These are phyloP conservation scores for Megamerina dolium DNA, from an alignment of 2,888 invertebrate species.

Conservation along the genomic window DNA sequence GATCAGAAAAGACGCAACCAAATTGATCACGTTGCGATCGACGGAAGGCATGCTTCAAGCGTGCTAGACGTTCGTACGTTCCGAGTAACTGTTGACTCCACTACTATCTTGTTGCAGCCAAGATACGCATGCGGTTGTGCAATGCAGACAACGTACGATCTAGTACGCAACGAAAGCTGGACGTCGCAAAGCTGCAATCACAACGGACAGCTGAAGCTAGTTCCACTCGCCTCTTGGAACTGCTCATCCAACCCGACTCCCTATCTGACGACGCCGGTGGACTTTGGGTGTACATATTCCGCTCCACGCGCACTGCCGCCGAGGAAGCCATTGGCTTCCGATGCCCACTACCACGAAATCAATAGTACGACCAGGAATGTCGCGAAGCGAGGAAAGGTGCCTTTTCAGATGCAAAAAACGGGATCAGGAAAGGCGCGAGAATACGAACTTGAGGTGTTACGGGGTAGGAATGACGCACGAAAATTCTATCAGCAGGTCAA, in stretches of 20 bases:
- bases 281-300: neutral
- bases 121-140: no score
- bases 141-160: neutral
- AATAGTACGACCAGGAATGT: neutral
- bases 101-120: neutral
- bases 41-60: no score
- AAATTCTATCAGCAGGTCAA: neutral
- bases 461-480: neutral
- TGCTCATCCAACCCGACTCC: neutral
- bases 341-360: neutral
- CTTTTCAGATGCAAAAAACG: no score
- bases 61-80: neutral
- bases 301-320: neutral
- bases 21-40: no score
- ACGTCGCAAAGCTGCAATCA: no score
- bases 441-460: no score
- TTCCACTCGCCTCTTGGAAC: neutral
- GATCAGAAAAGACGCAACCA: no score
- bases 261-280: neutral
- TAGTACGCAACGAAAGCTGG: neutral
- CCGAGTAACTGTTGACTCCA: neutral
- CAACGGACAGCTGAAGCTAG: neutral
- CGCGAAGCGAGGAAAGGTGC: neutral
- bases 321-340: neutral
- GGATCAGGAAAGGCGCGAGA: no score